A percentile compares a stretch with the other conserved stretches of the same genome.
Conservation (phyloP, 2,113 vertebrate genomes). For the Poicephalus meyeri region DNA sequence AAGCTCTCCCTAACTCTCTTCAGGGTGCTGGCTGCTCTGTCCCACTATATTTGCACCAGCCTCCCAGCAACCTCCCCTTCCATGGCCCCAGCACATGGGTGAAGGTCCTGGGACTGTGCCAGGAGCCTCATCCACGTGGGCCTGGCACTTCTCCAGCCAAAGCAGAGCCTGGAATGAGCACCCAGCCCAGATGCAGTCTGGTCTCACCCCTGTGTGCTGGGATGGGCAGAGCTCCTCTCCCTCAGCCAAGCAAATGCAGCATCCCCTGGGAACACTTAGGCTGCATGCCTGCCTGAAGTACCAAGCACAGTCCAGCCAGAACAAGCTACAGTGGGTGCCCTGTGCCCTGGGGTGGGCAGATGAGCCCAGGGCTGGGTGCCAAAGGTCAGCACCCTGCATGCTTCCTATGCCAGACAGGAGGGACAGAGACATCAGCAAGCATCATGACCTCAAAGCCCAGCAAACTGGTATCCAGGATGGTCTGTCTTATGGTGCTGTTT, state of each 20-base stretch:
- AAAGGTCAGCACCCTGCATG: neutral
- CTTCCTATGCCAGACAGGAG: neutral
- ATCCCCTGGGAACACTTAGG: neutral
- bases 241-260: neutral
- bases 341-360: neutral
- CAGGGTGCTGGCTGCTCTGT: neutral
- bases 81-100: neutral
- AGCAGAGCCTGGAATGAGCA: neutral
- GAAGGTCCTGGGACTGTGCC: neutral
- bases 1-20: rapidly evolving
- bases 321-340: neutral
- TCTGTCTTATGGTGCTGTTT: neutral
- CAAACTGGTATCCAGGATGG: neutral
- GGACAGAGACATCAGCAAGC: neutral
- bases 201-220: neutral
- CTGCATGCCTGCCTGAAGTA: neutral
- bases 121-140: neutral
- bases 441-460: neutral
- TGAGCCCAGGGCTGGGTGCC: neutral
- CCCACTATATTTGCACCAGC: neutral
- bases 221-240: neutral
- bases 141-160: neutral
- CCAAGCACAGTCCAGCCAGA: rapidly evolving
- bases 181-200: neutral
- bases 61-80: neutral